These are phyloP conservation scores for Plebejus anna DNA, from an alignment of 2,888 invertebrate genomes.

Conservation along the genomic window DNA sequence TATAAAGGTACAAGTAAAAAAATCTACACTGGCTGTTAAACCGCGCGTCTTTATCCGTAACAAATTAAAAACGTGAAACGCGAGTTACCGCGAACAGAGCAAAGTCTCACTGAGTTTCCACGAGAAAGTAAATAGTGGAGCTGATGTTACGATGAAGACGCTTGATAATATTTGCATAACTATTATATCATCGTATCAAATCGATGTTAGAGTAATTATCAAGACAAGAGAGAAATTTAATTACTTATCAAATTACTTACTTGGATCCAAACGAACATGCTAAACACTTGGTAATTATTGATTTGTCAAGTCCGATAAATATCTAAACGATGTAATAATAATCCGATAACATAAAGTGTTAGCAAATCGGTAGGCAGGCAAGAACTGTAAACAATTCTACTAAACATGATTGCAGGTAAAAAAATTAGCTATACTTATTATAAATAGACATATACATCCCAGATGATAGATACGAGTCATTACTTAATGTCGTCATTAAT, in stretches of 20 bases:
- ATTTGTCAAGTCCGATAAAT: neutral
- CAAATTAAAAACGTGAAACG: slow-evolving; percentile 19
- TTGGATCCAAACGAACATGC: neutral
- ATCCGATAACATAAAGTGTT: neutral
- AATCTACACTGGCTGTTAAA: neutral
- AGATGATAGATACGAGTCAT: no score
- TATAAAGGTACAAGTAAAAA: neutral
- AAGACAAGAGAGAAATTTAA: slow-evolving; percentile 11
- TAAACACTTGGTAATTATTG: neutral
- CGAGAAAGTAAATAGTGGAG: slow-evolving; percentile 20
- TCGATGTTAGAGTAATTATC: slow-evolving; percentile 15
- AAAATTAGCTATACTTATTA: no score
- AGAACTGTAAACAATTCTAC: neutral
- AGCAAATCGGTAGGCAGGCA: neutral
- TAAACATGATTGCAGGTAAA: no score
- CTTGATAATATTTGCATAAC: slow-evolving; percentile 20
- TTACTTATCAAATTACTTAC: neutral
- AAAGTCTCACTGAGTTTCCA: slow-evolving; percentile 20
- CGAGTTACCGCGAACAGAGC: slow-evolving; percentile 26
- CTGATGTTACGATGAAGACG: slow-evolving; percentile 16
- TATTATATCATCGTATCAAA: slow-evolving; percentile 10
- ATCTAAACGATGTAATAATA: neutral
- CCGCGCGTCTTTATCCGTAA: neutral
- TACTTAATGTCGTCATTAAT: no score
- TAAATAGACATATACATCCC: no score